phyloP scores from a whole-genome alignment of 2,888 invertebrate species.

The Acrobasis suavella region DNA sequence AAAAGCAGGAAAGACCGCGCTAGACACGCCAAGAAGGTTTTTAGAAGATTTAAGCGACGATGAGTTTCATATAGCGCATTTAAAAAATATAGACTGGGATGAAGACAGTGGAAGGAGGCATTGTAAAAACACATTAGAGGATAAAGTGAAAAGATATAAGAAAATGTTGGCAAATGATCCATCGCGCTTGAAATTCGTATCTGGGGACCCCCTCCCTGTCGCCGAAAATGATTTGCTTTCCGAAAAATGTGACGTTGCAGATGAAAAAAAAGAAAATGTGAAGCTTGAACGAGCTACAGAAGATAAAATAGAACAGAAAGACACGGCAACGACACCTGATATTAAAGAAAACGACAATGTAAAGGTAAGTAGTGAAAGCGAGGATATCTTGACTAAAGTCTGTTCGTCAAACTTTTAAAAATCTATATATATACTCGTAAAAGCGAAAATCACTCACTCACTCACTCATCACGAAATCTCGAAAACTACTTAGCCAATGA shows the following conservation, averaged over 20 bases:
- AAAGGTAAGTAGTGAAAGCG: slow-evolving; percentile 27
- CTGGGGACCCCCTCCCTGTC: slow-evolving; percentile 46
- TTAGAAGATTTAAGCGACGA: slow-evolving; percentile 43
- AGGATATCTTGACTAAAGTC: too few species aligned
- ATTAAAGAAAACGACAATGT: slow-evolving; percentile 16
- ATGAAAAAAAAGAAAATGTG: background rate
- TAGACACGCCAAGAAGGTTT: slow-evolving; percentile 2
- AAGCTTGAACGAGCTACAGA: background rate
- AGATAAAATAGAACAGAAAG: slow-evolving; percentile 17
- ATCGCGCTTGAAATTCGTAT: slow-evolving; percentile 52
- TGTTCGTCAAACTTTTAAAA: too few species aligned
- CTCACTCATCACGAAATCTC: too few species aligned
- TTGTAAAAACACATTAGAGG: slow-evolving; percentile 48
- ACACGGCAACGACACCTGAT: slow-evolving; percentile 11
- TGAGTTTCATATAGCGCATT: slow-evolving; percentile 57
- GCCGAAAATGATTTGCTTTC: slow-evolving; percentile 39
- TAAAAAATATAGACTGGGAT: slow-evolving; percentile 43
- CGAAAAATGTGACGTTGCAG: slow-evolving; percentile 38
- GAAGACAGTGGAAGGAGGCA: slow-evolving; percentile 30
- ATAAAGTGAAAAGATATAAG: slow-evolving; percentile 47
- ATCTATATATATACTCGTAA: too few species aligned
- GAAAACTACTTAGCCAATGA: too few species aligned
- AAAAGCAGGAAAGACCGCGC: background rate
- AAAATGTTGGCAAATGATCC: slow-evolving; percentile 51
- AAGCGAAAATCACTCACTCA: too few species aligned